phyloP scores from a whole-genome alignment of 2,113 vertebrate species.

The Maccullochella peelii region DNA sequence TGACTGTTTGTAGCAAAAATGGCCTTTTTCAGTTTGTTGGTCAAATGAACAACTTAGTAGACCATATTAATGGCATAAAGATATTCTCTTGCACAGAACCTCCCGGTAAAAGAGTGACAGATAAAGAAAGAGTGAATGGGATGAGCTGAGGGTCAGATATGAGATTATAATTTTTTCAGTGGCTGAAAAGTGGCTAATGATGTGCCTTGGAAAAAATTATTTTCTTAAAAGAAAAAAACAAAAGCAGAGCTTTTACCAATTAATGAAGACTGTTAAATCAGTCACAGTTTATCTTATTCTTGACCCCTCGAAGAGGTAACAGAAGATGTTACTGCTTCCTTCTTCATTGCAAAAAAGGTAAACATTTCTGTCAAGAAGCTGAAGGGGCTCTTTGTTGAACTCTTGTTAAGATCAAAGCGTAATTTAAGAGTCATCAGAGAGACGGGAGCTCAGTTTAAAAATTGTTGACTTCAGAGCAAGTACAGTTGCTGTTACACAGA shows the following conservation, averaged over 20 bases:
- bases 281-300: slow-evolving; percentile 24
- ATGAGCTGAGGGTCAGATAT: slow-evolving; percentile 51
- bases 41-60: slow-evolving; percentile 83
- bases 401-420: slow-evolving; percentile 10
- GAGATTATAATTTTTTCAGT: slow-evolving; percentile 73
- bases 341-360: slow-evolving; percentile 16
- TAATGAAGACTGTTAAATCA: slow-evolving; percentile 44
- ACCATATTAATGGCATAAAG: slow-evolving; percentile 72
- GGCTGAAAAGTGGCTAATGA: no score
- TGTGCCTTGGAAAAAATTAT: slow-evolving; percentile 80
- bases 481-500: slow-evolving; percentile 65
- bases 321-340: slow-evolving; percentile 9
- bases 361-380: slow-evolving; percentile 18
- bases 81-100: slow-evolving; percentile 90
- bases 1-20: slow-evolving; percentile 86
- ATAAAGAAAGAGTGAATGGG: slow-evolving; percentile 13
- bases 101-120: slow-evolving; percentile 66
- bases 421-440: slow-evolving; percentile 11
- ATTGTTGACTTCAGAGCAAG: slow-evolving; percentile 18
- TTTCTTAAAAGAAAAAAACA: slow-evolving; percentile 42
- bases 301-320: slow-evolving; percentile 16
- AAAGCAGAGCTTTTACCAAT: slow-evolving; percentile 63
- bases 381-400: slow-evolving; percentile 1
- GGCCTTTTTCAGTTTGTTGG: slow-evolving; percentile 83
- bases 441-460: slow-evolving; percentile 4